phyloP scores from a whole-genome alignment of 1,140 invertebrate species.

The Mycetomoellerius zeteki region DNA sequence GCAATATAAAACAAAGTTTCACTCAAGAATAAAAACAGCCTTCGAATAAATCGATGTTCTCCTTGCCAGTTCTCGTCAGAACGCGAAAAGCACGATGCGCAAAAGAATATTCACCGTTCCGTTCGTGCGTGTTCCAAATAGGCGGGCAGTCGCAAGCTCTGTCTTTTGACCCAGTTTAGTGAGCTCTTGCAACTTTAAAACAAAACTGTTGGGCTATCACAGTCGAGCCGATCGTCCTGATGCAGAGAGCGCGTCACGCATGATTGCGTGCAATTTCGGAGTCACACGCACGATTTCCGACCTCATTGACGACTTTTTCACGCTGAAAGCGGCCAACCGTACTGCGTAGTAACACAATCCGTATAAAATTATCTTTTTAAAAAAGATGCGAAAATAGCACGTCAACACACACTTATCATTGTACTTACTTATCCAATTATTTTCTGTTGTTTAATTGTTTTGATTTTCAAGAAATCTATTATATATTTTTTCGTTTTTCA shows the following conservation, averaged over 20 bases:
- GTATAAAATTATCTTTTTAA: too few relatives aligned
- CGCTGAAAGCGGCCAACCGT: background rate
- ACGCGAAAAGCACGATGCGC: background rate
- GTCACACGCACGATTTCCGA: slow-evolving; percentile 5
- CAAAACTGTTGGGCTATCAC: slow-evolving; percentile 46
- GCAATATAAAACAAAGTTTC: background rate
- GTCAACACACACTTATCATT: too few relatives aligned
- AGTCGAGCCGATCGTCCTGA: slow-evolving; percentile 47
- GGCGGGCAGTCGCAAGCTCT: slow-evolving; percentile 54
- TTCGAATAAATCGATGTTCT: slow-evolving; percentile 2
- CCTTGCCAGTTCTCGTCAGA: background rate
- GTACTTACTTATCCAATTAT: too few relatives aligned
- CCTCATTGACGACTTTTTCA: slow-evolving; percentile 2
- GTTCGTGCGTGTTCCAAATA: slow-evolving; percentile 67
- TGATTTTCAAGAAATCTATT: too few relatives aligned
- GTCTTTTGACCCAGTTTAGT: slow-evolving; percentile 79
- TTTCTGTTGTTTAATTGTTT: too few relatives aligned
- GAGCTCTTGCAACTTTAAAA: slow-evolving; percentile 71
- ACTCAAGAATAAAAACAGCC: background rate
- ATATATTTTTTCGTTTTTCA: too few relatives aligned
- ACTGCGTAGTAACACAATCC: background rate
- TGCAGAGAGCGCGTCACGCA: slow-evolving; percentile 14
- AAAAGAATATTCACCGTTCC: slow-evolving; percentile 72
- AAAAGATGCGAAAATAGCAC: too few relatives aligned
- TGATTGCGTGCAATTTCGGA: slow-evolving; percentile 42